These are phyloP conservation scores for Chaunax sp. DNA, from an alignment of 2,797 vertebrate genomes.

Conservation along the genomic window DNA sequence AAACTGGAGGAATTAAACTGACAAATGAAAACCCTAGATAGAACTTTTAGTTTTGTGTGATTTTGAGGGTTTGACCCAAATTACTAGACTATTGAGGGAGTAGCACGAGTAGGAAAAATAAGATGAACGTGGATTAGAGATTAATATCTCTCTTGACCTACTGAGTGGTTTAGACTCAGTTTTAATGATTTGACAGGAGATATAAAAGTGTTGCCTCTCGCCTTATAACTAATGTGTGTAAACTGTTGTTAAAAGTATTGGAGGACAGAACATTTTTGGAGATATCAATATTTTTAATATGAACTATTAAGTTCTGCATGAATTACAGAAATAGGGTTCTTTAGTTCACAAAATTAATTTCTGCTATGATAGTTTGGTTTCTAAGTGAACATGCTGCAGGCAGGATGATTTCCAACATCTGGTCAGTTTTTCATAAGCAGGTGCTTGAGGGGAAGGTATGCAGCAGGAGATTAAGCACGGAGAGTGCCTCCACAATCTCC, in stretches of 20 bases:
- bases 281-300: no score
- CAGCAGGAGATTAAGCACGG: neutral
- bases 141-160: no score
- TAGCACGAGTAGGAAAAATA: neutral
- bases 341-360: no score
- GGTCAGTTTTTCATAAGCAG: constrained; percentile 3
- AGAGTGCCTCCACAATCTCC: neutral
- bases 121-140: no score
- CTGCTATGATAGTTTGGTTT: neutral
- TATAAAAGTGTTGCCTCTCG: no score
- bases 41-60: constrained; percentile 8
- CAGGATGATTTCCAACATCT: neutral
- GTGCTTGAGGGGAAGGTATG: neutral
- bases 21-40: constrained; percentile 25
- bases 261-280: no score
- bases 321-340: no score
- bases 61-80: constrained; percentile 10
- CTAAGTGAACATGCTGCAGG: neutral
- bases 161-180: no score
- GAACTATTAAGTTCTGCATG: no score
- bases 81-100: constrained; percentile 5
- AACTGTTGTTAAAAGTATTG: no score
- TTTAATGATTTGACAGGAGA: no score
- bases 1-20: constrained; percentile 11
- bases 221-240: no score